phyloP scores from a whole-genome alignment of 1,140 invertebrate species.

The Drosophila subobscura region DNA sequence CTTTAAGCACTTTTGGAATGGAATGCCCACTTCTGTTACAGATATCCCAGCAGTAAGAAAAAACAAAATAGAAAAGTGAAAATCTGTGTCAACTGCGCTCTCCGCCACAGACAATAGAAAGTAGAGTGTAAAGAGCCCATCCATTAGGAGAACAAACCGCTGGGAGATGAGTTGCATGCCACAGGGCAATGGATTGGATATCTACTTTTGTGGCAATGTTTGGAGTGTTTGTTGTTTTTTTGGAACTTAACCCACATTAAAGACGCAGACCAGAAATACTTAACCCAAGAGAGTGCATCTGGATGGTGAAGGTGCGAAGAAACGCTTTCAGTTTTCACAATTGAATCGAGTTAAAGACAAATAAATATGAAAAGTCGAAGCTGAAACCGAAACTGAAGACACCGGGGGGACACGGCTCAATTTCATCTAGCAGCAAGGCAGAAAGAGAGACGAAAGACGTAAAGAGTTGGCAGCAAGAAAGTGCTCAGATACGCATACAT shows the following conservation, averaged over 20 bases:
- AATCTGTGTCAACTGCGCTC: slow-evolving; percentile 62
- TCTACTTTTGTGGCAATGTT: slow-evolving; percentile 40
- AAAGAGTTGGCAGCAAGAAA: slow-evolving; percentile 67
- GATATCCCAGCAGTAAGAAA: slow-evolving; percentile 20
- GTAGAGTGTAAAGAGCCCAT: slow-evolving; percentile 50
- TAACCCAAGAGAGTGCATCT: slow-evolving; percentile 21
- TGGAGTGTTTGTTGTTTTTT: slow-evolving; percentile 55
- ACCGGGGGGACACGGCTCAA: slow-evolving; percentile 59
- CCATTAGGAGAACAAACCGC: slow-evolving; percentile 67
- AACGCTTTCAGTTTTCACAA: slow-evolving; percentile 75
- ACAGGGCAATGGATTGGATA: slow-evolving; percentile 58
- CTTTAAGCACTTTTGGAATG: no score
- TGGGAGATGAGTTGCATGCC: slow-evolving; percentile 44
- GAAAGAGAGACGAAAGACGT: slow-evolving; percentile 14
- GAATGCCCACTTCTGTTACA: slow-evolving; percentile 18
- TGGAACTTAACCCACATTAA: slow-evolving; percentile 74
- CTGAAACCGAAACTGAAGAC: slow-evolving; percentile 4
- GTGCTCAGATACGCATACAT: slow-evolving; percentile 20
- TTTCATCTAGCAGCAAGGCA: slow-evolving; percentile 49
- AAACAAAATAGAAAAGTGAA: slow-evolving; percentile 32
- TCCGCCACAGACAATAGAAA: slow-evolving; percentile 64
- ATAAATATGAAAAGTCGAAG: slow-evolving; percentile 39
- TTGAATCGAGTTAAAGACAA: slow-evolving; percentile 50
- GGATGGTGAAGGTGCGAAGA: slow-evolving; percentile 60
- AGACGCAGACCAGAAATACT: slow-evolving; percentile 4